Percentiles rank a stretch among this genome's conserved stretches.
Evolutionary conservation across 2,888 invertebrate species (phyloP).

Genomic region (Epinotia brunnichana): DNA sequence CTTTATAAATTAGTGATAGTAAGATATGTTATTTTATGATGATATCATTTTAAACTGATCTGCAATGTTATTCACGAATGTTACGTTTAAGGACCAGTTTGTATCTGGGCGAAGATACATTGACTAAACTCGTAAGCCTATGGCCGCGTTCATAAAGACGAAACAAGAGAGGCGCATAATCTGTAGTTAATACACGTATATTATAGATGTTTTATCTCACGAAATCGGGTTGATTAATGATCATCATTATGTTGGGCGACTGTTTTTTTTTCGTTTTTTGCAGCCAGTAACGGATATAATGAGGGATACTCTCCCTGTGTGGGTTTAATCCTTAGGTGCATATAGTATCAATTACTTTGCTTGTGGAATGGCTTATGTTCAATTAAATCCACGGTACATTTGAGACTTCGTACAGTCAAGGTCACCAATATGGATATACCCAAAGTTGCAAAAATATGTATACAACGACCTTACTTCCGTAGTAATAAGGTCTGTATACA

Average conservation of each 20-base stretch:
- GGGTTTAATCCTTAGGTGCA: no score
- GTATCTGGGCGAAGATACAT: conserved; percentile 10
- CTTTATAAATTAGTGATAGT: conserved; percentile 27
- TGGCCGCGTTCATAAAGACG: background rate
- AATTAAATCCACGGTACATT: no score
- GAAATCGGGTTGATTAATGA: background rate
- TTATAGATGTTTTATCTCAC: background rate
- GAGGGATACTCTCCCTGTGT: no score
- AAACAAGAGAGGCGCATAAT: background rate
- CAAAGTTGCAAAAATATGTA: no score
- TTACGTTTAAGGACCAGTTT: conserved; percentile 31
- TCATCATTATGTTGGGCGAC: background rate
- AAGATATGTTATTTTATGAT: conserved; percentile 9
- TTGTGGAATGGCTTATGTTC: no score
- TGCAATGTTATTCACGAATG: conserved; percentile 33
- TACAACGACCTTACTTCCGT: no score
- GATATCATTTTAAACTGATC: conserved; percentile 37
- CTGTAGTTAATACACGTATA: background rate
- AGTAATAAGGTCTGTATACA: no score
- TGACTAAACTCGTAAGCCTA: background rate
- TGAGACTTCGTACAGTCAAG: no score
- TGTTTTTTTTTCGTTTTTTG: no score
- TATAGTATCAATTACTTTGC: no score
- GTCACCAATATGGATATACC: no score
- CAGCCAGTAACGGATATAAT: no score